Evolutionary conservation across 2,113 vertebrate species (phyloP), one percentile per base, ranked within the genome.

Genomic region (Fregetta grallaria): DNA sequence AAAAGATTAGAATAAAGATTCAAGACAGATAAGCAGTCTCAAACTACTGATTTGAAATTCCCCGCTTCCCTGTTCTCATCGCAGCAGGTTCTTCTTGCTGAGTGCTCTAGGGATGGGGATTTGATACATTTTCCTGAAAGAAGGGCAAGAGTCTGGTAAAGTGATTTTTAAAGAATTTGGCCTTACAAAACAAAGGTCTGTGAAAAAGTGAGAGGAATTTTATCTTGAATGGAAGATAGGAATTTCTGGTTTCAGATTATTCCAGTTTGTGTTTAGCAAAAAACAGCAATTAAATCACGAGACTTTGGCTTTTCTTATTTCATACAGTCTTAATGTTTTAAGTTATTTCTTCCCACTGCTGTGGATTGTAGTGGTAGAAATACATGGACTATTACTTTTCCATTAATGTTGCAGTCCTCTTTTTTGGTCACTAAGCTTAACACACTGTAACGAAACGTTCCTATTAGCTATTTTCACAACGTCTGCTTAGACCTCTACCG

Each of bases 91-190:
- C 17, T 65, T 88, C 26, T 93, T 79, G 52, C 73, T 79, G 65
- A 80, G 76, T 3, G 8, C 27, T 81, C n/a, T 84, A 87, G 92
- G 67, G 80, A 73, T 5, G 44, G 38, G 13, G 40, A 78, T 70
- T 92, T 92, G 90, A 92, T 91, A 91, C 6, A 5, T 78, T 95
- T 96, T 97, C 94, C 88, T 97, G 91, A 90, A 85, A 97, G 81
- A 42, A 92, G 42, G 80, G 13, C 19, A 42, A 73, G 53, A 76
- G 76, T 90, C 50, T 78, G 63, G 53, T 93, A 76, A 96, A 95
- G 74, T 56, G 52, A 80, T 97, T 97, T 93, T 94, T 85, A 80
- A 88, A 92, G 40, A 70, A 50, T 55, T 87, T 88, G 65, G 88
- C 90, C 85, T 72, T 76, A 59, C 10, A 29, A 96, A 94, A 93